Evolutionary conservation across 2,113 vertebrate species (phyloP).

Genomic region (Xyliphius kryptos): DNA sequence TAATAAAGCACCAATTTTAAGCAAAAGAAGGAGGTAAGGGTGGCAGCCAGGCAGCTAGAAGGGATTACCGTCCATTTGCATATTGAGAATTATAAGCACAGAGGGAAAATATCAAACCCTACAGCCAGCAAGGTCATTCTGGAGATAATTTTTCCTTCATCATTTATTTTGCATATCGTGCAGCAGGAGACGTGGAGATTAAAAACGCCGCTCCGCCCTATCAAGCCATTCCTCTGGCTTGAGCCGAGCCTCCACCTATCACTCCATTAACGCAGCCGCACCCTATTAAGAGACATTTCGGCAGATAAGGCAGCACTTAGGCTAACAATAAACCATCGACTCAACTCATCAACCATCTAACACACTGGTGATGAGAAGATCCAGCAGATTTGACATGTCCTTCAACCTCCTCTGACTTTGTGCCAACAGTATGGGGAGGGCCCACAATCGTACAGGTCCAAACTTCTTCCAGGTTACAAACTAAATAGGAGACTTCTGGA

Average conservation of each 20-base stretch:
- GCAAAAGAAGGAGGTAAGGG: too few relatives aligned
- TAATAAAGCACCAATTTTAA: too few relatives aligned
- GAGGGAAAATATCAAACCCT: slow-evolving; percentile 72
- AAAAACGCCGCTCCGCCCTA: slow-evolving; percentile 62
- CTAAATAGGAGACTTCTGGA: too few relatives aligned
- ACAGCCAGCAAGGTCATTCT: slow-evolving; percentile 72
- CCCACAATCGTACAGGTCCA: too few relatives aligned
- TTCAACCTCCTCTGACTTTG: too few relatives aligned
- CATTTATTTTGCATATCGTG: slow-evolving; percentile 65
- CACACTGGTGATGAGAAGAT: background rate
- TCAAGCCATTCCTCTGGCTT: slow-evolving; percentile 61
- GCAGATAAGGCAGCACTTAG: slow-evolving; percentile 37
- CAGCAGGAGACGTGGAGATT: slow-evolving; percentile 55
- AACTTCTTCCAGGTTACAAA: too few relatives aligned
- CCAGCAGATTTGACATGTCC: background rate
- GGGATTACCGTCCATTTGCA: slow-evolving; percentile 71
- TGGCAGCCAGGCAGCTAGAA: slow-evolving; percentile 44
- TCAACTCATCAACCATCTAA: background rate
- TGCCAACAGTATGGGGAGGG: too few relatives aligned
- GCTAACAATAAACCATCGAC: slow-evolving; percentile 23
- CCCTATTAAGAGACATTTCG: slow-evolving; percentile 43
- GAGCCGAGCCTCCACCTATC: slow-evolving; percentile 52
- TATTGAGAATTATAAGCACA: slow-evolving; percentile 67
- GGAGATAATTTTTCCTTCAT: slow-evolving; percentile 66
- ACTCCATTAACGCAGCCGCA: slow-evolving; percentile 41